Evolutionary conservation across 2,113 vertebrate species (phyloP).

Genomic region (Drymodes brunneopygia): DNA sequence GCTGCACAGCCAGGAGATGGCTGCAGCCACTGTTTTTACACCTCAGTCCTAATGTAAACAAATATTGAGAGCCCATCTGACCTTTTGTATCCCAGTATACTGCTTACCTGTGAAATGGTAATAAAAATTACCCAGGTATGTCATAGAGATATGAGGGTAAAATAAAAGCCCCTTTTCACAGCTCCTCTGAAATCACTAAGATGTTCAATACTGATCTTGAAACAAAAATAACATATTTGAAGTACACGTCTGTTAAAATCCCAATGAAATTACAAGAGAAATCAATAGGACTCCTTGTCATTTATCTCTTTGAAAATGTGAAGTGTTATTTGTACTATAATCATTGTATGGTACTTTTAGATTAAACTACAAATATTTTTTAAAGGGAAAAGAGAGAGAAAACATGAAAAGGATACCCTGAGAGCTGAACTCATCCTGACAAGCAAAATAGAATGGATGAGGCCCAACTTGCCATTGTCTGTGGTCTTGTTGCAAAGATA

Average conservation of each 20-base stretch:
- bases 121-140: background rate
- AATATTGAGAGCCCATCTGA: background rate
- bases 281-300: background rate
- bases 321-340: background rate
- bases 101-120: background rate
- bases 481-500: background rate
- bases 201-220: background rate
- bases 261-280: background rate
- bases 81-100: background rate
- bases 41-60: background rate
- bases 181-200: background rate
- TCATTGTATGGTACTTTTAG: background rate
- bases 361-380: background rate
- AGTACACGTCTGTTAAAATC: background rate
- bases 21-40: background rate
- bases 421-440: background rate
- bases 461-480: background rate
- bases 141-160: background rate
- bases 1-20: fast-evolving
- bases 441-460: background rate
- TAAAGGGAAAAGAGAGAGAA: background rate
- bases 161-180: background rate
- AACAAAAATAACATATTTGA: background rate
- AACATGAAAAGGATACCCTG: background rate
- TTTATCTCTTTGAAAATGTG: background rate